Percentiles rank a stretch among this genome's conserved stretches.
Conservation (phyloP, 2,888 invertebrate genomes). For the Apamea epomidion region DNA sequence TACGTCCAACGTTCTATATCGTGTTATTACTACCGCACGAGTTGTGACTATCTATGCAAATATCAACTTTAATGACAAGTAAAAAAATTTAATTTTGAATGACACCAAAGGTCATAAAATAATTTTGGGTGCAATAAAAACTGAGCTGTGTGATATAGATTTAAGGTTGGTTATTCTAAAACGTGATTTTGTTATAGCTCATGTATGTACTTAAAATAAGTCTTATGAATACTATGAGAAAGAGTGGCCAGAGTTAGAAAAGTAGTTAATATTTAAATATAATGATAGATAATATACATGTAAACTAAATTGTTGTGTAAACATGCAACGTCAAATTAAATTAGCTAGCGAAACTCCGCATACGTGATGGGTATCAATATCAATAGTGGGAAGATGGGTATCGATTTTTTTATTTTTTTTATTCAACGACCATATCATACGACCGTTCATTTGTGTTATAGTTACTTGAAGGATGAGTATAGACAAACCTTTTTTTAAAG, state of each 20-base stretch:
- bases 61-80: background rate
- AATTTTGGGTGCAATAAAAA: slow-evolving; percentile 3
- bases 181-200: background rate
- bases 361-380: too few species aligned
- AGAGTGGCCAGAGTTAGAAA: background rate
- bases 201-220: slow-evolving; percentile 21
- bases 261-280: slow-evolving; percentile 2
- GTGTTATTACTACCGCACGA: background rate
- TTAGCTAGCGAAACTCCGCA: too few species aligned
- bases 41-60: background rate
- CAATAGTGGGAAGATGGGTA: too few species aligned
- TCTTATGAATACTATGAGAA: background rate
- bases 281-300: background rate
- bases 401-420: too few species aligned
- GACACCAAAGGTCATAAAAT: background rate
- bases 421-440: too few species aligned
- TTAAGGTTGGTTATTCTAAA: slow-evolving; percentile 24
- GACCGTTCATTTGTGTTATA: too few species aligned
- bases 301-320: too few species aligned
- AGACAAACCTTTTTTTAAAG: too few species aligned
- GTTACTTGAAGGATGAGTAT: too few species aligned
- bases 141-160: background rate
- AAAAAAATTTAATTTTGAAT: background rate
- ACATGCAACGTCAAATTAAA: too few species aligned
- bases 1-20: background rate